Percentiles rank a stretch among this genome's conserved stretches.
Evolutionary conservation across 2,888 invertebrate genomes (phyloP).

Genomic region (Coelopa pilipes): DNA sequence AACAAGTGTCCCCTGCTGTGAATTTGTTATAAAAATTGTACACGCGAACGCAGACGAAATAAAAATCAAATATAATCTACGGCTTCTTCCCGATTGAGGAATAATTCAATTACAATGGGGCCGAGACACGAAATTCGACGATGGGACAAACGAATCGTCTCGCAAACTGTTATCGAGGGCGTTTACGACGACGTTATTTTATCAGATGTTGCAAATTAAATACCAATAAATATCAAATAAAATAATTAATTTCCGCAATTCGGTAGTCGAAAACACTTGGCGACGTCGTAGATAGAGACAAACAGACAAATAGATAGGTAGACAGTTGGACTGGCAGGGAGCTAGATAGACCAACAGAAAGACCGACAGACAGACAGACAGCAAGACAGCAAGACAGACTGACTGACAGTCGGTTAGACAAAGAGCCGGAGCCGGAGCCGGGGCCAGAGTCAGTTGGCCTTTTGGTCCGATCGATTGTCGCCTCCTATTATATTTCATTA

Average conservation of each 20-base stretch:
- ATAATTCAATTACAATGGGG: no score
- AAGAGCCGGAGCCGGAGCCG: neutral
- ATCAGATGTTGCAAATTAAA: conserved; percentile 27
- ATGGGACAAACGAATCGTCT: no score
- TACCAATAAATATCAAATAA: conserved; percentile 27
- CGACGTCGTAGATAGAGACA: no score
- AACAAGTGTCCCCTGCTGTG: no score
- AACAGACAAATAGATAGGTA: no score
- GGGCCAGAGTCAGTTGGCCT: neutral
- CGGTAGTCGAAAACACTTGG: neutral
- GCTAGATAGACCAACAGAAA: no score
- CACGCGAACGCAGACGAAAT: no score
- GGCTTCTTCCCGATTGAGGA: no score
- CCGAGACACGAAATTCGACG: no score
- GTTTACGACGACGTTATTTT: neutral
- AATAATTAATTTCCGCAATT: conserved; percentile 29
- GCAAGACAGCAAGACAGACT: neutral
- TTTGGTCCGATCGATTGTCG: neutral
- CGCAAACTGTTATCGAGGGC: neutral
- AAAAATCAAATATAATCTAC: no score
- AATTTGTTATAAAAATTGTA: no score
- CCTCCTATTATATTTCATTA: conserved; percentile 35
- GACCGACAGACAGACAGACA: neutral
- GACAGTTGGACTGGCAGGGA: no score
- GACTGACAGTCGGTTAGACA: conserved; percentile 13